Conservation (phyloP, 1,140 invertebrate genomes). For the Pogonomyrmex barbatus region DNA sequence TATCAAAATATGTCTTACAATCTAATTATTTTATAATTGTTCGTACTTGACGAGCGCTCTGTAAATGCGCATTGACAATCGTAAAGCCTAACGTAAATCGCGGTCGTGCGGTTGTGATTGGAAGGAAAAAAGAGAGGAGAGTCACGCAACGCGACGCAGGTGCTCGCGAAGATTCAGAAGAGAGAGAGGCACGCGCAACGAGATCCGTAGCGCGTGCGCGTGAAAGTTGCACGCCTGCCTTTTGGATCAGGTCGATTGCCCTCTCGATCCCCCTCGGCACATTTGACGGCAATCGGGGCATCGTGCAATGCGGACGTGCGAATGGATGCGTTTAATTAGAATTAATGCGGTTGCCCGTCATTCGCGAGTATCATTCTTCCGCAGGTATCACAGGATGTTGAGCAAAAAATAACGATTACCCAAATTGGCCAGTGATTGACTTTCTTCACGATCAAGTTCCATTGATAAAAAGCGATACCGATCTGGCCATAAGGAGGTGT, state of each 20-base stretch:
- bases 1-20: not conserved
- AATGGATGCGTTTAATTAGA: slow-evolving; percentile 76
- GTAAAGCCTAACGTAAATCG: slow-evolving; percentile 77
- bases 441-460: not conserved
- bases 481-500: not conserved
- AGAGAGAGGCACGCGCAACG: slow-evolving; percentile 77
- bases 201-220: slow-evolving; percentile 77
- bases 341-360: slow-evolving; percentile 78
- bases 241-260: slow-evolving; percentile 58
- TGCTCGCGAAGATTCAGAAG: slow-evolving; percentile 66
- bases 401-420: slow-evolving; percentile 30
- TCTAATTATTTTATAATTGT: slow-evolving; percentile 23
- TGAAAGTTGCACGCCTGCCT: slow-evolving; percentile 73
- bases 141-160: slow-evolving; percentile 76
- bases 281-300: slow-evolving; percentile 39
- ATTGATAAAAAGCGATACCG: not conserved
- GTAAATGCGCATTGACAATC: slow-evolving; percentile 71
- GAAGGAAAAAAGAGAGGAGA: slow-evolving; percentile 50
- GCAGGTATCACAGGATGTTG: not conserved
- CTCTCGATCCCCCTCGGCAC: slow-evolving; percentile 7
- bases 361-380: slow-evolving; percentile 50
- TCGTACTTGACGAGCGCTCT: slow-evolving; percentile 15
- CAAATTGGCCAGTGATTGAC: slow-evolving; percentile 5
- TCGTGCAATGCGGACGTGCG: slow-evolving; percentile 37
- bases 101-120: slow-evolving; percentile 64